These are phyloP conservation scores for Coelogynopora nodosa DNA, from an alignment of 2,888 invertebrate species.

Conservation along the genomic window DNA sequence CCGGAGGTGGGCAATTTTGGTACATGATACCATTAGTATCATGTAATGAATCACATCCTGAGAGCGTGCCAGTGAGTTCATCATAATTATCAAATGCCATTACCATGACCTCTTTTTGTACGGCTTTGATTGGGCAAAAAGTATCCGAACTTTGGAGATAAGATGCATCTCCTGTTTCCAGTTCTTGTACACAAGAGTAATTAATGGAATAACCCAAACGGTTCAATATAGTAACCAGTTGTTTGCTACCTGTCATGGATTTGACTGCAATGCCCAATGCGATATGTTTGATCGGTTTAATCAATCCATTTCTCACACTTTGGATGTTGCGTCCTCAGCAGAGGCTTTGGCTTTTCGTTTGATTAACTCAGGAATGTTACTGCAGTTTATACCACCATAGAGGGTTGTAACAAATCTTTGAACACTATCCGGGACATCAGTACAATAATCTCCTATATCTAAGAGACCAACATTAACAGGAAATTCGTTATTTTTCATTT, in stretches of 20 bases:
- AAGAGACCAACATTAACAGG: neutral
- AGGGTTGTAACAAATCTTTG: neutral
- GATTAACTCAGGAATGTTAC: neutral
- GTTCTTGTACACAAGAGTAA: constrained; percentile 41
- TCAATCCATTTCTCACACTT: constrained; percentile 8
- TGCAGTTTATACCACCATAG: neutral
- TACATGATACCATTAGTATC: constrained; percentile 47
- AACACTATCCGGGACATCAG: neutral
- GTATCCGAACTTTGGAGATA: neutral
- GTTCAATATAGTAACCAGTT: constrained; percentile 44
- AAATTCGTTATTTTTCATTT: neutral
- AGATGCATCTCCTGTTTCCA: constrained; percentile 40
- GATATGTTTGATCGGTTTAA: constrained; percentile 44
- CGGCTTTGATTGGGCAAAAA: constrained; percentile 7
- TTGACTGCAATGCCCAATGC: constrained; percentile 42
- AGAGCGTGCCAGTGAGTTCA: constrained; percentile 43
- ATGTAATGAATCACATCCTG: constrained; percentile 44
- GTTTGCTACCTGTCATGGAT: constrained; percentile 46
- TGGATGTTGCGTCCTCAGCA: constrained; percentile 45
- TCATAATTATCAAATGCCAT: constrained; percentile 45
- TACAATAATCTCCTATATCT: neutral
- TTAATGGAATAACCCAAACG: constrained; percentile 44
- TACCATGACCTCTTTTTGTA: constrained; percentile 17
- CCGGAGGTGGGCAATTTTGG: constrained; percentile 38
- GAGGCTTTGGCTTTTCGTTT: constrained; percentile 41